Base-by-base conservation (phyloP, 2,888 invertebrate genomes). In the Rhingia campestris region DNA sequence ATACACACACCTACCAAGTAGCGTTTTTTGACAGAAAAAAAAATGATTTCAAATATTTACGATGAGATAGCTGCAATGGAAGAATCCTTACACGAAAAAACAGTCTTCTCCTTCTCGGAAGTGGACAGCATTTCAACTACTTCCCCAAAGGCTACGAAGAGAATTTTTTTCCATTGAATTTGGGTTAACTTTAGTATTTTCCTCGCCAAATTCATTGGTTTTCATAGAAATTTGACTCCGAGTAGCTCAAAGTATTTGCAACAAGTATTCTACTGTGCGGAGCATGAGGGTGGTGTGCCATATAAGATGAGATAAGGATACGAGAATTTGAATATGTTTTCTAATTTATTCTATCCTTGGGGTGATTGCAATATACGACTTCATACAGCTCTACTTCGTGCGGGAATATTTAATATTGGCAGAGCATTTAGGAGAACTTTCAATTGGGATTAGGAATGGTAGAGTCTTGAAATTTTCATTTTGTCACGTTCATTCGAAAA, bases 261-360 rank as follows among this genome's bases (percentile, higher is more conserved):
- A 67, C 51, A 75, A 58, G 58, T 67, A 49, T 66, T 70, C 54
- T 12, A 54, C 37, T 59, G 64, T 33, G 47, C 7, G 4, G 12
- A 51, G 54, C 41, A n/a, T 39, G 47, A 9, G 10, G 32, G 6
- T 9, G n/a, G 2, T 10, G 22, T 14, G 39, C 47, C 12, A 41
- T 4, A 10, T 10, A 14, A n/a, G 41, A 30, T 10, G 22, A 51
- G 22, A 47, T 47, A 35, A 43, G 66, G 66, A 67, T 51, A 43
- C 9, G 35, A 51, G 51, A 67, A 63, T 79, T 82, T 69, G 77
- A 77, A 77, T 59, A 73, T 59, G 59, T 58, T 33, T 73, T 67
- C 70, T 79, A 59, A 67, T 74, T 73, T 63, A 54, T 63, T 63
- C 63, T 32, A 10, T 33, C 76, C 59, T 70, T 5, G 39, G 76